Base-by-base conservation (phyloP, 2,113 vertebrate genomes). In the Dipodomys merriami region DNA sequence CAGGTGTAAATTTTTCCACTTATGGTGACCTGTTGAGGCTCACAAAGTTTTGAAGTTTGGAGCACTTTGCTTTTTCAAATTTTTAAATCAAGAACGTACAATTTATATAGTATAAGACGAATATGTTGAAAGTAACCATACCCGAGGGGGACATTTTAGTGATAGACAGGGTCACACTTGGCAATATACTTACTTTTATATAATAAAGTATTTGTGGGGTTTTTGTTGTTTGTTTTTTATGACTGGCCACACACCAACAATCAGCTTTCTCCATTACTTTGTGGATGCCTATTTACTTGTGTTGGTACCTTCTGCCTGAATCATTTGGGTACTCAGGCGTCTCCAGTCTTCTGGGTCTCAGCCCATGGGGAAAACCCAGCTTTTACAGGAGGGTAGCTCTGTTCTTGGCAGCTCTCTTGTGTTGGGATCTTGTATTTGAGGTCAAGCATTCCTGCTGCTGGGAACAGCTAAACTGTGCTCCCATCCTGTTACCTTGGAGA, bases 401-500 rank as follows among this genome's bases (percentile, higher is more conserved):
- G 53, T 78, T 87, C 65, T 85, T 62, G 60, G 79, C 77, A 91
- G 86, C 69, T 44, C 46, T 94, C 88, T 89, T 90, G 79, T 62
- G 30, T 25, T 64, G 62, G 49, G 22, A 39, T 93, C 93, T 88
- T 90, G 62, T 80, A 62, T 91, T 95, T 96, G 76, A 95, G 90
- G 85, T 91, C 90, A 95, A 95, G 78, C 65, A 73, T 95, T 93
- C 78, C 60, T 85, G 76, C 57, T 88, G 49, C 78, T 30, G 19
- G 62, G 73, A 88, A 90, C 65, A 93, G 69, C 85, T 87, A 76
- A 81, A 77, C 81, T 91, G 35, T 79, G 71, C 76, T 91, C 49
- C 78, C 71, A 77, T 93, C 79, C 83, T 85, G 96, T 95, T 96
- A 77, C 96, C 96, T 94, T 93, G 96, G 96, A 90, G 85, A 96